phyloP scores from a whole-genome alignment of 2,888 invertebrate genomes.

The Drosophila aldrichi region DNA sequence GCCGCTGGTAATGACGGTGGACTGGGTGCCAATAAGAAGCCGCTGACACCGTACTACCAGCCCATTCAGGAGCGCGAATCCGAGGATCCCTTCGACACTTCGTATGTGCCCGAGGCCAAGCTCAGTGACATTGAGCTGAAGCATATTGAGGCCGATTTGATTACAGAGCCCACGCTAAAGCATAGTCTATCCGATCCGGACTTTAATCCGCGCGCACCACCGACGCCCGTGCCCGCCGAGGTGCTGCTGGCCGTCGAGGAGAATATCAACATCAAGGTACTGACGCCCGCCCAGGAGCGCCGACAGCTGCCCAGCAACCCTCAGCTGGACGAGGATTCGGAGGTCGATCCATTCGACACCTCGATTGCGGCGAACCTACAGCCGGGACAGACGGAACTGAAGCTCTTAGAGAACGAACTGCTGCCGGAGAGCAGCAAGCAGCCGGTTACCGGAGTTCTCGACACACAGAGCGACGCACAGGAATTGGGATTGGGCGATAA shows the following conservation, averaged over 20 bases:
- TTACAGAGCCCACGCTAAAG: conserved; percentile 85
- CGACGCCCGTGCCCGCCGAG: conserved; percentile 83
- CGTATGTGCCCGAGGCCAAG: conserved; percentile 90
- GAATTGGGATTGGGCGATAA: conserved; percentile 88
- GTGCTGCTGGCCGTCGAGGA: conserved; percentile 86
- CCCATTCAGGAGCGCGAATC: conserved; percentile 85
- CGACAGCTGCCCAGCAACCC: conserved; percentile 67
- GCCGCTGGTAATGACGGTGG: conserved; percentile 87
- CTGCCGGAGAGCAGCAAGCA: conserved; percentile 85
- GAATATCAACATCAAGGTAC: conserved; percentile 89
- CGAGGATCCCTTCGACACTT: conserved; percentile 94
- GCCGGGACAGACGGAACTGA: conserved; percentile 92
- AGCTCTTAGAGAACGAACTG: conserved; percentile 91
- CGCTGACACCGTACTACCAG: conserved; percentile 91
- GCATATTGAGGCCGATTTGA: conserved; percentile 90
- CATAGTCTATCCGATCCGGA: conserved; percentile 89
- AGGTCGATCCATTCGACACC: conserved; percentile 93
- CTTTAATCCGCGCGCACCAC: conserved; percentile 87
- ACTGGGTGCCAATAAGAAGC: conserved; percentile 88
- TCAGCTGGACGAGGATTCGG: conserved; percentile 66
- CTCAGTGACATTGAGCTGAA: conserved; percentile 92
- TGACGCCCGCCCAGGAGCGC: conserved; percentile 88
- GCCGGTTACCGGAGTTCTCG: conserved; percentile 82
- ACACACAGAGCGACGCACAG: conserved; percentile 85
- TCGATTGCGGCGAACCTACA: conserved; percentile 91